Conservation (phyloP, 1,140 invertebrate species). For the Rhopalosiphum maidis region DNA sequence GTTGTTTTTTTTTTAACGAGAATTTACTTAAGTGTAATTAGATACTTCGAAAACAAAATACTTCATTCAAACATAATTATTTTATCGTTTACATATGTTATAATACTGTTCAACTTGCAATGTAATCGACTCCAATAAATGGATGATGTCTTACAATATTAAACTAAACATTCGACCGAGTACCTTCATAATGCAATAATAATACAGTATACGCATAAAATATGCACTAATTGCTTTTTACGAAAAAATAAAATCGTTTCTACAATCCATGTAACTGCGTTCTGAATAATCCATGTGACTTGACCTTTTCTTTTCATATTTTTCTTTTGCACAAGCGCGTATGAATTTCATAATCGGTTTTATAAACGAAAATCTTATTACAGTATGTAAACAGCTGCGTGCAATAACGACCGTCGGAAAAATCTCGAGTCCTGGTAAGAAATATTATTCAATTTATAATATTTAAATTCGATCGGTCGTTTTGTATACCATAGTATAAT, state of each 20-base stretch:
- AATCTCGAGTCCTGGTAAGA: neutral
- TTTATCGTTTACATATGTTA: slow-evolving; percentile 3
- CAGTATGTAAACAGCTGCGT: neutral
- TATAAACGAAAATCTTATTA: neutral
- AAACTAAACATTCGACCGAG: neutral
- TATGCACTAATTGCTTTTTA: neutral
- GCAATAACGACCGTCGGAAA: neutral
- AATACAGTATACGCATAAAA: neutral
- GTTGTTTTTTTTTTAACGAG: neutral
- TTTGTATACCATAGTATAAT: neutral
- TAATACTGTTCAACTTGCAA: neutral
- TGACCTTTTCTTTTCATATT: neutral
- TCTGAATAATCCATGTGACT: neutral
- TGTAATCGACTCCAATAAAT: neutral
- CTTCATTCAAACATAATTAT: slow-evolving; percentile 12
- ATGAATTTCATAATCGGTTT: neutral
- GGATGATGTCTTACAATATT: neutral
- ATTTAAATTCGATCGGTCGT: neutral
- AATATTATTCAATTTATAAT: neutral
- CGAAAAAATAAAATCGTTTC: neutral
- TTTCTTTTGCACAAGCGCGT: neutral
- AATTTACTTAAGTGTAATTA: slow-evolving; percentile 14
- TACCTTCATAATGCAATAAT: neutral
- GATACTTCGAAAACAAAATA: neutral
- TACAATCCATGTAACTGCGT: neutral